Conservation (phyloP, 2,797 vertebrate genomes). For the Sarcophilus harrisii region DNA sequence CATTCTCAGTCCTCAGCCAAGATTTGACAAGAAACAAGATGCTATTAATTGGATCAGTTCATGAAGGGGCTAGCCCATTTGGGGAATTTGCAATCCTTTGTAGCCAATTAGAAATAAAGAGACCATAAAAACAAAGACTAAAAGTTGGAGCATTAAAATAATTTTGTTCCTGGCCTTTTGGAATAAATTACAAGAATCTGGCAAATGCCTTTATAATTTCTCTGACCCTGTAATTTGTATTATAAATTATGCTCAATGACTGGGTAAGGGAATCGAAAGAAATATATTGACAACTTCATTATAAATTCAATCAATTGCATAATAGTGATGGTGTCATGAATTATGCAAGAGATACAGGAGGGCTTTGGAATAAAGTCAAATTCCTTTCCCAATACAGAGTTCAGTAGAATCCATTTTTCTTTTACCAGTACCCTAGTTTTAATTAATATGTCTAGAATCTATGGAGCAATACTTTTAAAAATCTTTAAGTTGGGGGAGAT, state of each 20-base stretch:
- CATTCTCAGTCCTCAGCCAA: background rate
- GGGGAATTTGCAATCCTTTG: background rate
- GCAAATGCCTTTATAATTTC: background rate
- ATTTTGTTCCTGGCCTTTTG: conserved; percentile 21
- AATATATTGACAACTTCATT: conserved; percentile 57
- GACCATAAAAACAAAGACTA: background rate
- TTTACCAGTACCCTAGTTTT: conserved; percentile 34
- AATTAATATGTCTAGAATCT: background rate
- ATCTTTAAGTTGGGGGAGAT: background rate
- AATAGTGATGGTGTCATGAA: conserved; percentile 28
- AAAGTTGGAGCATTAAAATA: background rate
- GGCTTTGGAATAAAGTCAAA: background rate
- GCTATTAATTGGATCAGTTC: background rate
- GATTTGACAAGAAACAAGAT: background rate
- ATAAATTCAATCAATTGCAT: conserved; percentile 58
- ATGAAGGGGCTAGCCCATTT: background rate
- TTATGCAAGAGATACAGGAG: background rate
- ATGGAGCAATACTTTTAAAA: background rate
- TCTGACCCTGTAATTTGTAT: conserved; percentile 46
- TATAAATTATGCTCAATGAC: conserved; percentile 11
- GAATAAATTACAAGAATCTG: conserved; percentile 41
- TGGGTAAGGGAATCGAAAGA: conserved; percentile 51
- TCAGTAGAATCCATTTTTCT: conserved; percentile 58
- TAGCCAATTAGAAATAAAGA: background rate
- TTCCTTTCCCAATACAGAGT: conserved; percentile 42